These are phyloP conservation scores for Drosophila subsilvestris DNA, from an alignment of 2,888 invertebrate species.

Conservation along the genomic window DNA sequence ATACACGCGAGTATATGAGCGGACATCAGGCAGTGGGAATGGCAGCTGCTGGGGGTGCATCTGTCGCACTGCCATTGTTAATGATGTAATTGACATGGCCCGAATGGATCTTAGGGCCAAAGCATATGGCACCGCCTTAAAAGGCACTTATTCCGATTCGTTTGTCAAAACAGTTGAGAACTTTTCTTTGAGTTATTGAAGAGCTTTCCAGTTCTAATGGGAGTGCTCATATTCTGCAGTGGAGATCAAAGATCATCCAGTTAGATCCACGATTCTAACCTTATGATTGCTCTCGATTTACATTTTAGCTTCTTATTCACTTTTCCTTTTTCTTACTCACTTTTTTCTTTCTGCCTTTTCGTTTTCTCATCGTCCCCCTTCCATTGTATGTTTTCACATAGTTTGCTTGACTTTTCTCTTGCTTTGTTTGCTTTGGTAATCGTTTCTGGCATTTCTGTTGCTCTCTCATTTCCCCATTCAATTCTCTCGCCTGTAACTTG, in stretches of 20 bases:
- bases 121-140: background rate
- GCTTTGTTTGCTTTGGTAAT: constrained; percentile 25
- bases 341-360: background rate
- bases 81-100: constrained; percentile 52
- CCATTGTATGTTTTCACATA: background rate
- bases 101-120: constrained; percentile 1
- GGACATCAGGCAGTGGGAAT: constrained; percentile 18
- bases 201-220: too few relatives aligned
- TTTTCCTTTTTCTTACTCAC: background rate
- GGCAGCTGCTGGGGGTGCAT: constrained; percentile 11
- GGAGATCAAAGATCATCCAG: background rate
- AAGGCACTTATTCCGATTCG: too few relatives aligned
- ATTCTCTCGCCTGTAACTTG: constrained; percentile 2
- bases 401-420: constrained; percentile 6
- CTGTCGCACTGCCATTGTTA: constrained; percentile 45
- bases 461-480: background rate
- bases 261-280: background rate
- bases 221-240: background rate
- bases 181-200: background rate
- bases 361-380: background rate
- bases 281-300: background rate
- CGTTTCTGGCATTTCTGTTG: constrained; percentile 3
- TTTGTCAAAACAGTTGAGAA: background rate
- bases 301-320: background rate
- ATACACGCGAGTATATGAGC: constrained; percentile 19